A percentile compares a stretch with the other conserved stretches of the same genome.
Evolutionary conservation across 2,797 vertebrate species (phyloP).

Genomic region (Pterois miles): DNA sequence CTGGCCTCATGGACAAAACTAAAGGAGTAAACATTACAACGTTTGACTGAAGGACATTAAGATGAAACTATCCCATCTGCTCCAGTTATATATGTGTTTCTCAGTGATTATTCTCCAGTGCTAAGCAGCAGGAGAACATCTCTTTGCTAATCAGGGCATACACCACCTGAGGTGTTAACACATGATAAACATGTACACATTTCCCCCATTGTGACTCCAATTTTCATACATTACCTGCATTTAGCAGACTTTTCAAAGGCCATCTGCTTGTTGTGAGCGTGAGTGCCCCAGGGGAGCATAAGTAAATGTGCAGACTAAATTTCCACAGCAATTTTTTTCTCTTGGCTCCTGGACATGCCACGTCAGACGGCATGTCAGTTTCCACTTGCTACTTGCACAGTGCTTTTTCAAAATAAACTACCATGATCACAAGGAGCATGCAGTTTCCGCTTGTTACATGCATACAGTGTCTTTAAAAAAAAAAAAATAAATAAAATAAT

Average conservation of each 20-base stretch:
- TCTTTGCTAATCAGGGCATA: conserved; percentile 49
- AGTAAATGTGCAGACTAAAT: conserved; percentile 4
- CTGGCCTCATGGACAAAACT: neutral
- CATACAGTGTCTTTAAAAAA: too few relatives aligned
- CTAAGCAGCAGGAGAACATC: conserved; percentile 27
- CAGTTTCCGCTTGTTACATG: too few relatives aligned
- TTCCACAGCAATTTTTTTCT: neutral
- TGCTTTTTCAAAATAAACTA: too few relatives aligned
- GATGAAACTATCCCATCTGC: neutral
- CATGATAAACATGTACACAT: conserved; percentile 38
- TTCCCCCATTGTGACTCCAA: conserved; percentile 16
- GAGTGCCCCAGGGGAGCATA: conserved; percentile 7
- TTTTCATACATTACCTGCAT: conserved; percentile 57
- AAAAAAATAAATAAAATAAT: too few relatives aligned
- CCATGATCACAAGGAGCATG: too few relatives aligned
- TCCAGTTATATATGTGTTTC: neutral
- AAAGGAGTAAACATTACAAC: neutral
- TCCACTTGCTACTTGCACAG: too few relatives aligned
- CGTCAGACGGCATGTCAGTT: too few relatives aligned
- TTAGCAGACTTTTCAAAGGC: conserved; percentile 46
- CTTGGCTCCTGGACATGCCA: neutral
- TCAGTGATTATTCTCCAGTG: conserved; percentile 8
- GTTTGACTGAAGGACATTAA: neutral
- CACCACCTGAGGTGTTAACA: conserved; percentile 50
- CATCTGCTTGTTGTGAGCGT: conserved; percentile 38